Evolutionary conservation across 1,140 invertebrate species (phyloP), one percentile per base, ranked within the genome.

Genomic region (Venturia canescens): DNA sequence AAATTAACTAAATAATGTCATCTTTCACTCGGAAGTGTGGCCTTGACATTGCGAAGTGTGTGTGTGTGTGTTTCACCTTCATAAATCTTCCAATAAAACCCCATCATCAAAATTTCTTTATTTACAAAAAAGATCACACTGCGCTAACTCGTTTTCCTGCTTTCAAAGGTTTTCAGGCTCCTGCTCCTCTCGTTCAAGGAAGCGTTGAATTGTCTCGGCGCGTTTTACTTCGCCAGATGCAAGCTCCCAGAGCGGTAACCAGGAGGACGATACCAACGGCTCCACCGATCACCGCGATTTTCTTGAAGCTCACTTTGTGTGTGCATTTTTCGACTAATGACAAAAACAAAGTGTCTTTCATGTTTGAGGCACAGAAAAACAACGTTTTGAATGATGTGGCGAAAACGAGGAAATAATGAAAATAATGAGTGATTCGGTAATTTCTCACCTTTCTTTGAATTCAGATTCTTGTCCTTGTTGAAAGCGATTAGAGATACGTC

Each of bases 401-500:
- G 16, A 4, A 57, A 57, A 57, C 18, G 2, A 18, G 53, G 4
- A 4, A 21, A 1, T 57, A 4, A 57, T 18, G 53, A 23, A 21
- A 57, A 57, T n/a, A 5, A 57, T 11, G 38, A 11, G 38, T 9
- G 11, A 44, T 44, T 57, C n/a, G 9, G 53, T n/a, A n/a, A n/a
- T 21, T 57, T 57, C 70, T n/a, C 31, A 79, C 78, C 78, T 29
- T 53, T 34, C 38, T 71, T 79, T 2, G 34, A 70, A 27, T 27
- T 18, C 1, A 27, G 9, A 27, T 79, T 44, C 21, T 53, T 53
- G 31, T 79, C 78, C n/a, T 29, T 79, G 50, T 79, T 79, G 44
- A 79, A 79, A 27, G 66, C 44, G 4, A 79, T 79, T 0, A 79
- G 23, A 48, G 72, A 31, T 7, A 83, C 77, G 11, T 84, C 31